Percentiles rank a stretch among this genome's conserved stretches.
These are phyloP conservation scores for Leptopterna dolabrata DNA, from an alignment of 2,888 invertebrate genomes.

Conservation along the genomic window DNA sequence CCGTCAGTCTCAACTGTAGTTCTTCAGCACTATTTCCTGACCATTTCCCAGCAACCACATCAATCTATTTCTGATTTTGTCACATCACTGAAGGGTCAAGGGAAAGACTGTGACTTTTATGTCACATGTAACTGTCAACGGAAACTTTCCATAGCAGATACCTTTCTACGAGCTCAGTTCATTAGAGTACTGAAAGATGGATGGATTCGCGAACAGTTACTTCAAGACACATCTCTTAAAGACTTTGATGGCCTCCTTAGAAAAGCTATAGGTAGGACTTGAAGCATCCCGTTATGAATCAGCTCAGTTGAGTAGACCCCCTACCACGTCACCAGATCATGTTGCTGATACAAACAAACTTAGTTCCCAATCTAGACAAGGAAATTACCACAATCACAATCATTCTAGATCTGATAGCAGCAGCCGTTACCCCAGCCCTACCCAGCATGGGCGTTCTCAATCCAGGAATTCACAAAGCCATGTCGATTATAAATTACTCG, in stretches of 20 bases:
- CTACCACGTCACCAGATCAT: background rate
- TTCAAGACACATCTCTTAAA: slow-evolving; percentile 13
- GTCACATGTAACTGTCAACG: background rate
- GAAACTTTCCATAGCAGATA: slow-evolving; percentile 27
- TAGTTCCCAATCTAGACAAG: background rate
- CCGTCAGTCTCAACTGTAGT: slow-evolving; percentile 40
- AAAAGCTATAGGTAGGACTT: background rate
- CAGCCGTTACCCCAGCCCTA: background rate
- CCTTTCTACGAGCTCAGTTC: slow-evolving; percentile 12
- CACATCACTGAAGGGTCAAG: background rate
- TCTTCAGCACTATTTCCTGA: slow-evolving; percentile 48
- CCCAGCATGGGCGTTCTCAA: background rate
- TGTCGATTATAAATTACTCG: no score
- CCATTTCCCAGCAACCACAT: slow-evolving; percentile 33
- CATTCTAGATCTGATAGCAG: background rate
- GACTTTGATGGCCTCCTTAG: slow-evolving; percentile 21
- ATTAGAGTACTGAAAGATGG: background rate
- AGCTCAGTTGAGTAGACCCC: background rate
- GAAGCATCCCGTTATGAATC: slow-evolving; percentile 34
- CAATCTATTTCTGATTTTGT: slow-evolving; percentile 45
- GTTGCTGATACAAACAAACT: background rate
- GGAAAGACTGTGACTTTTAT: background rate
- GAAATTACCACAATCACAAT: background rate
- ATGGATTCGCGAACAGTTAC: slow-evolving; percentile 24
- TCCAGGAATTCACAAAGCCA: no score